Base-by-base conservation (phyloP, 2,888 invertebrate genomes). In the Candidula unifasciata region DNA sequence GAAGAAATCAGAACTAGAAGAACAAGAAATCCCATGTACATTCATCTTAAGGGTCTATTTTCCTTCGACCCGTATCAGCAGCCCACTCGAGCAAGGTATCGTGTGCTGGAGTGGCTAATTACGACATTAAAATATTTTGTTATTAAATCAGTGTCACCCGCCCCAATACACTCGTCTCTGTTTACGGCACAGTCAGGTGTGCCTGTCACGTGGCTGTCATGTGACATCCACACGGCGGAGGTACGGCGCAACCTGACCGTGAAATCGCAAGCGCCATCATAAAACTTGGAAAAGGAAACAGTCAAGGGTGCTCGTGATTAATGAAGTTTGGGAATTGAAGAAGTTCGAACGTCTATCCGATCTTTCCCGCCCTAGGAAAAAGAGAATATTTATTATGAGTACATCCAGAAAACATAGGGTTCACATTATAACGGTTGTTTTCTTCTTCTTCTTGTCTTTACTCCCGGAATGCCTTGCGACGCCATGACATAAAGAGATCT, bases 91-190 rank as follows among this genome's bases (percentile, higher is more conserved):
- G 71, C 10, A 37, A 3, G 1, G 16, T 44, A 24, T 24, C 44
- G 1, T 37, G 44, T 1, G 30, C 54, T 21, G 54, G 30, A n/a
- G 44, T 54, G 33, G 60, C 60, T 64, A 78, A 78, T 78, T 78
- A 78, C 60, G 24, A 78, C 77, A 33, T 35, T 64, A 64, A 78
- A 35, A 64, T 78, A 64, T 64, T 64, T 78, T 78, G 77, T 60
- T 78, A 35, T 78, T 78, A 79, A 79, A 79, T 79, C 44, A 79
- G 79, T 79, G 79, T 68, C 79, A 79, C 37, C 74, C 54, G 64
- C 52, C 52, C 35, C 68, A 66, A 37, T 52, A 44, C 52, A 68
- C 79, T 66, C n/a, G 24, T 37, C 64, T 18, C 3, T 54, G 37
- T 64, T 78, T 64, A 44, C 79, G 30, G 24, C 79, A 79, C 79